A percentile compares a stretch with the other conserved stretches of the same genome.
phyloP scores from a whole-genome alignment of 37 sponge, comb jelly and placozoan genomes.

The Tethya wilhelma region DNA sequence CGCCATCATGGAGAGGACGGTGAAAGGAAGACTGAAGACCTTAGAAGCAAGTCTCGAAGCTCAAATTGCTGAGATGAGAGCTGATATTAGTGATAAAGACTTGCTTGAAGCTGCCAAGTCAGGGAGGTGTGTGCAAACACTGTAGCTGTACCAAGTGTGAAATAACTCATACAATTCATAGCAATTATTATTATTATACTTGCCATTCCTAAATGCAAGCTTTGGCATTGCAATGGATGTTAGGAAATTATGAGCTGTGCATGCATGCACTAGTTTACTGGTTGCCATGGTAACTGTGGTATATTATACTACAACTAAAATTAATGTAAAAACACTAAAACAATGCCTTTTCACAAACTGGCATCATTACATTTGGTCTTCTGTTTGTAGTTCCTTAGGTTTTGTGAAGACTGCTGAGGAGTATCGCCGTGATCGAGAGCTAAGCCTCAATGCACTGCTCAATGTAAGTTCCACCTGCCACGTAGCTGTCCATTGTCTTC shows the following conservation, averaged over 20 bases:
- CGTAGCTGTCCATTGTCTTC: no score
- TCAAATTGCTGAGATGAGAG: constrained; percentile 45
- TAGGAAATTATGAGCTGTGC: not conserved
- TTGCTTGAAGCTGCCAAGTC: not conserved
- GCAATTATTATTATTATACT: not conserved
- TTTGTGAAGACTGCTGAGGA: constrained; percentile 46
- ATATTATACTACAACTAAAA: not conserved
- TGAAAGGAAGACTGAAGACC: constrained; percentile 7
- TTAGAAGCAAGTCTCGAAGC: constrained; percentile 33
- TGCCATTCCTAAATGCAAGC: not conserved
- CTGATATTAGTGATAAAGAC: constrained; percentile 23
- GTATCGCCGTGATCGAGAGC: constrained; percentile 64
- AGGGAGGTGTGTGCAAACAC: constrained; percentile 22
- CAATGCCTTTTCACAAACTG: no score
- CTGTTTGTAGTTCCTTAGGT: constrained; percentile 41
- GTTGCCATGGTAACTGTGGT: not conserved
- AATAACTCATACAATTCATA: no score
- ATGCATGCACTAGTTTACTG: not conserved
- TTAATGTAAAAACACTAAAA: no score
- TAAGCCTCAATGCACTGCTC: constrained; percentile 18
- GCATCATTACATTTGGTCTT: not conserved
- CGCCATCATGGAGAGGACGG: not conserved
- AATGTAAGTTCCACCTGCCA: constrained; percentile 28
- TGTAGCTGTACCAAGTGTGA: no score
- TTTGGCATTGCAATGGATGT: not conserved